Evolutionary conservation across 2,888 invertebrate genomes (phyloP), one percentile per base, ranked within the genome.

Genomic region (Dryocosmus kuriphilus): DNA sequence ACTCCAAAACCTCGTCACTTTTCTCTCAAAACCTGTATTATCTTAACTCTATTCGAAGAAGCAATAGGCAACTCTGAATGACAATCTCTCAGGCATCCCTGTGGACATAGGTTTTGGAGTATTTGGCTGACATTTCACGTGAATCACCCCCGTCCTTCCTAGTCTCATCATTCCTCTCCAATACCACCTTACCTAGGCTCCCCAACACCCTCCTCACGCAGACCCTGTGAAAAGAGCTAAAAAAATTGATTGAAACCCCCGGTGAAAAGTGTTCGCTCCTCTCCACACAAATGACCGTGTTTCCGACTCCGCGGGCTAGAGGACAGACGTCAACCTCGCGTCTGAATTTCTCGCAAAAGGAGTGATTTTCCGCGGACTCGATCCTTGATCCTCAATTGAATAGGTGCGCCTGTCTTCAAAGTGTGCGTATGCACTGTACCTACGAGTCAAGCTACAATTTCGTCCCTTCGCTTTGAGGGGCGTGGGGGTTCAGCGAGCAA

Each of bases 321-420:
- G 38, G 35, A 65, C 63, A 38, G 63, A 24, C 63, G 24, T 38
- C 38, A 65, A 27, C 41, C 41, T 67, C 38, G 24, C 46, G 46
- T 71, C 71, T 71, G 11, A 30, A 71, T 71, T 51, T 71, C 71
- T 71, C 46, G 71, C 71, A 71, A 71, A 71, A 71, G 46, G 71
- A 71, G 46, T 30, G 71, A 71, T 71, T 71, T 71, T 71, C 46
- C 71, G 71, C 71, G 51, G 46, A 51, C 71, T 46, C 51, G 30
- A 71, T 71, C 71, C 71, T 71, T 51, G 51, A 71, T 51, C n/a
- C 51, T 46, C 41, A 67, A 46, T 67, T 67, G 67, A 77, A 77
- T 80, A 77, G 81, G 77, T 80, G 78, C 76, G 75, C 81, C 79
- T 79, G 75, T 80, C 77, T 73, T 78, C 76, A 78, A 77, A 75